Conservation (phyloP, 2,113 vertebrate species). For the Donacobius atricapilla region DNA sequence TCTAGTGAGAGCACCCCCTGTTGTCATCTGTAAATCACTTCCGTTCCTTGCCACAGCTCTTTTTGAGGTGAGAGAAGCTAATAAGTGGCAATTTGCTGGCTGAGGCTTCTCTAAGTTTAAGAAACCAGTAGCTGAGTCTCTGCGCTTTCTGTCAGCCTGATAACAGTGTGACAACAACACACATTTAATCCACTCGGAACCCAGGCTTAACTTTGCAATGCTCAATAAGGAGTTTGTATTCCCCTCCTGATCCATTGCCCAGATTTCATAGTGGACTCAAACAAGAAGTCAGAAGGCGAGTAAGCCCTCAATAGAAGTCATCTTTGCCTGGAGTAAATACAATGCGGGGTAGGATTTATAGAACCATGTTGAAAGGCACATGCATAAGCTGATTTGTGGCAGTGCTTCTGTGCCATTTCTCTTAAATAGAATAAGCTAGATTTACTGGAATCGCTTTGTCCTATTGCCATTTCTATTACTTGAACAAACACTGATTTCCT, state of each 20-base stretch:
- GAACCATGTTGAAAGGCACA: not conserved
- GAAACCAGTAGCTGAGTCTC: slow-evolving; percentile 55
- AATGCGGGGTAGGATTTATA: not conserved
- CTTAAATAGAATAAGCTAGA: not conserved
- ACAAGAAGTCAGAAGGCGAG: slow-evolving; percentile 5
- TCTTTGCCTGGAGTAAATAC: slow-evolving; percentile 34
- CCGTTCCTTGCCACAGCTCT: slow-evolving; percentile 75
- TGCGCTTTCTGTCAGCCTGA: slow-evolving; percentile 64
- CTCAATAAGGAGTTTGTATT: slow-evolving; percentile 37
- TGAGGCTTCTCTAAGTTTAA: slow-evolving; percentile 68
- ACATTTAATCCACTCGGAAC: slow-evolving; percentile 58
- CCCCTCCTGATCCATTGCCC: not conserved
- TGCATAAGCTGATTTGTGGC: not conserved
- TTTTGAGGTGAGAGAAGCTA: slow-evolving; percentile 81
- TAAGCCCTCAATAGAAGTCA: slow-evolving; percentile 10
- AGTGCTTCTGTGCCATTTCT: not conserved
- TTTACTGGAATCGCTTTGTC: not conserved
- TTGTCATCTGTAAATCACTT: slow-evolving; percentile 81
- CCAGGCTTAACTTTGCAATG: slow-evolving; percentile 51
- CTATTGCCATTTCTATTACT: not conserved
- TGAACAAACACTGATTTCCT: not conserved
- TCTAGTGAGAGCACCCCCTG: slow-evolving; percentile 82
- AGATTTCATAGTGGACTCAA: slow-evolving; percentile 4
- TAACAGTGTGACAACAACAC: slow-evolving; percentile 66
- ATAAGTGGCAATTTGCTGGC: slow-evolving; percentile 79